These are phyloP conservation scores for Planiliza haematocheilus DNA, from an alignment of 2,113 vertebrate genomes.

Conservation along the genomic window DNA sequence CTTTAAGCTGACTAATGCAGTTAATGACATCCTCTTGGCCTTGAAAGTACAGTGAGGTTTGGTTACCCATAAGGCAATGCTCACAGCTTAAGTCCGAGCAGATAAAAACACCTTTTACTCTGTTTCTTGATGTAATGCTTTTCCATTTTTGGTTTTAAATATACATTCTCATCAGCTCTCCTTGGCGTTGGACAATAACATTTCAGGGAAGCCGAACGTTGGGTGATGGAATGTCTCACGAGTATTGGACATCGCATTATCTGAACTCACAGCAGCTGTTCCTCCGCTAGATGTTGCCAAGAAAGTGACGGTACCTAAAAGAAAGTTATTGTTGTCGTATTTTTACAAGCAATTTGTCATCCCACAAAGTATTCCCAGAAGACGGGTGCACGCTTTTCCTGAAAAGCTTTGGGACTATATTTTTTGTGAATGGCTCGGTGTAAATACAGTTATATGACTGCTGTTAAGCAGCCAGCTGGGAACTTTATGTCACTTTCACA, in stretches of 20 bases:
- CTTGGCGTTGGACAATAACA: no score
- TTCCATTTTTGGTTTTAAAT: no score
- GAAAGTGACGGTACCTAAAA: conserved; percentile 8
- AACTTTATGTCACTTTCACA: conserved; percentile 57
- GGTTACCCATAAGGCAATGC: no score
- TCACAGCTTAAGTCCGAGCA: no score
- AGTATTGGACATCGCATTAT: background rate
- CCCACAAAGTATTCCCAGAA: conserved; percentile 22
- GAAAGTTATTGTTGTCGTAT: conserved; percentile 19
- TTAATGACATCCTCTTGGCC: no score
- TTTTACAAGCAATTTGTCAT: conserved; percentile 28
- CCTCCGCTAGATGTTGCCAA: conserved; percentile 20
- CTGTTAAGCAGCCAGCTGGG: conserved; percentile 50
- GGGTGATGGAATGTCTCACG: background rate
- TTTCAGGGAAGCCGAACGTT: background rate
- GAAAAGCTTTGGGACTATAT: conserved; percentile 22
- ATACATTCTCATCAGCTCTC: no score
- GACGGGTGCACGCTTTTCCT: conserved; percentile 5
- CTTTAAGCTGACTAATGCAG: no score
- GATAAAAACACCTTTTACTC: no score
- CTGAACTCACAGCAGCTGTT: conserved; percentile 8
- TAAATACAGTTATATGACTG: conserved; percentile 61
- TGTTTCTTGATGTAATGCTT: no score
- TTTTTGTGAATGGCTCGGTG: conserved; percentile 23
- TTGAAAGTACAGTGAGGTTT: no score